Percentiles rank a stretch among this genome's conserved stretches.
Conservation (phyloP, 2,888 invertebrate species). For the Tetanocera ferruginea region DNA sequence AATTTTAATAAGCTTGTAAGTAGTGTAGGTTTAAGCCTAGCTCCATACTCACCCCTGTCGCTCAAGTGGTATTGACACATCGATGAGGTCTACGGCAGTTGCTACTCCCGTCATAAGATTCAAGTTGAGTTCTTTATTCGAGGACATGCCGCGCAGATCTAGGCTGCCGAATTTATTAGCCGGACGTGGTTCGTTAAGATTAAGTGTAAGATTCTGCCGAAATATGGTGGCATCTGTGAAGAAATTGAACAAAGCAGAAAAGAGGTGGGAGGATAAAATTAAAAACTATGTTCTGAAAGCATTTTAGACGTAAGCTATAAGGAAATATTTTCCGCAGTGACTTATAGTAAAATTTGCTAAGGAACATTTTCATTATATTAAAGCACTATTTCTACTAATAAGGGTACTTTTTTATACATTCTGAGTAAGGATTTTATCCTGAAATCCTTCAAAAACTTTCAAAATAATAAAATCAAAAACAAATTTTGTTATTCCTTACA, state of each 20-base stretch:
- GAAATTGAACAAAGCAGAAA: neutral
- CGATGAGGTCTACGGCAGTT: slow-evolving; percentile 82
- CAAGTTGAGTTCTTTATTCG: slow-evolving; percentile 75
- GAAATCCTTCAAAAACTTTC: too few species aligned
- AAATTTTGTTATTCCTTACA: too few species aligned
- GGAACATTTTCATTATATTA: too few species aligned
- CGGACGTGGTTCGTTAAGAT: slow-evolving; percentile 74
- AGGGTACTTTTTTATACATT: too few species aligned
- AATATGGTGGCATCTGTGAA: slow-evolving; percentile 73
- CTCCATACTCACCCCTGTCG: slow-evolving; percentile 82
- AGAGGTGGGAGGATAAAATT: too few species aligned
- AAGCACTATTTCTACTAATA: too few species aligned
- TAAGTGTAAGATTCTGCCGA: slow-evolving; percentile 81
- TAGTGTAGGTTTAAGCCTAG: neutral
- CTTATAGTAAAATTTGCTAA: too few species aligned
- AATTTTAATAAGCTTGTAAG: neutral
- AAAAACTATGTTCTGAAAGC: too few species aligned
- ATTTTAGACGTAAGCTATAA: neutral
- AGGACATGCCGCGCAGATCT: slow-evolving; percentile 70
- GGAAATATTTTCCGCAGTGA: too few species aligned
- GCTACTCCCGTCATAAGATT: slow-evolving; percentile 74
- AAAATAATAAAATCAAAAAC: too few species aligned
- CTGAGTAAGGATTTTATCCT: too few species aligned
- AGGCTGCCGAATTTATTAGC: slow-evolving; percentile 68
- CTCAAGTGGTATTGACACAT: slow-evolving; percentile 85